Evolutionary conservation across 1,140 invertebrate genomes (phyloP).

Genomic region (Drusus annulatus): DNA sequence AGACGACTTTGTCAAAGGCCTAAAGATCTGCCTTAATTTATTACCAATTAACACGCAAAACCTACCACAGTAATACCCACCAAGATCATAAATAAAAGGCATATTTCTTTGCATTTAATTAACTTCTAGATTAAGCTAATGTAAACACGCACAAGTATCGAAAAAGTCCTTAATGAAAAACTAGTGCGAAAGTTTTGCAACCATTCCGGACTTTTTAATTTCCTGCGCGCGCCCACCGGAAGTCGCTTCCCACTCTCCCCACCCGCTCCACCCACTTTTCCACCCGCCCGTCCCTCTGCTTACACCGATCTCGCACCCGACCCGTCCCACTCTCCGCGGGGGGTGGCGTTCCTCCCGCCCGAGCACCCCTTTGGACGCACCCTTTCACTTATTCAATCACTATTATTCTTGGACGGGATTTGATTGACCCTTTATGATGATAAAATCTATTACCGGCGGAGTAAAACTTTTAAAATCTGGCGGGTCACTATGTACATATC

Average conservation of each 20-base stretch:
- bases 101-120: slow-evolving; percentile 16
- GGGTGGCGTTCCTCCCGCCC: slow-evolving; percentile 27
- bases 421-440: slow-evolving; percentile 5
- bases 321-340: background rate
- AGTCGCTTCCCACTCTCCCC: slow-evolving; percentile 44
- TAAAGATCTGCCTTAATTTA: too few relatives aligned
- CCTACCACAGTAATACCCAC: background rate
- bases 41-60: too few relatives aligned
- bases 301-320: background rate
- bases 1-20: too few relatives aligned
- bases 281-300: background rate
- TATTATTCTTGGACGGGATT: slow-evolving; percentile 19
- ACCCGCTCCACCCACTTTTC: slow-evolving; percentile 12
- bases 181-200: slow-evolving; percentile 48
- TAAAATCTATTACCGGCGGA: too few relatives aligned
- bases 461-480: too few relatives aligned
- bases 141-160: slow-evolving; percentile 21
- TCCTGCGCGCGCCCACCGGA: slow-evolving; percentile 56
- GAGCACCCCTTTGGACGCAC: background rate
- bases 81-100: background rate
- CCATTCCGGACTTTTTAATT: slow-evolving; percentile 54
- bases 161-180: slow-evolving; percentile 56
- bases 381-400: slow-evolving; percentile 36
- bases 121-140: background rate
- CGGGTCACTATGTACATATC: too few relatives aligned